Base-by-base conservation (phyloP, 2,888 invertebrate species). In the Alloscopus bannaensis region DNA sequence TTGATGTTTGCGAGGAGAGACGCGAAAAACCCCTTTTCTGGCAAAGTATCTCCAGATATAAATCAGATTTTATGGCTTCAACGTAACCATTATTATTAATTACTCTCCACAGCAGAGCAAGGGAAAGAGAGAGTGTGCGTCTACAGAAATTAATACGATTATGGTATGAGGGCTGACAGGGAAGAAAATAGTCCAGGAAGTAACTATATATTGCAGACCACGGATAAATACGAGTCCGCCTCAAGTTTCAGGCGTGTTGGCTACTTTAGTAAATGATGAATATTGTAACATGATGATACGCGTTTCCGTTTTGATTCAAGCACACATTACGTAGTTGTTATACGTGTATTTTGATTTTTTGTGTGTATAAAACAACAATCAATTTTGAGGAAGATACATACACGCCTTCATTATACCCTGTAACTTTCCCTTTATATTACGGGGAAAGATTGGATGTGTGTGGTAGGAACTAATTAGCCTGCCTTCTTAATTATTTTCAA, bases 401-500 rank as follows among this genome's bases (percentile, higher is more conserved):
- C 18, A 18, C 47, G 8, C 36, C 36, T 36, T 13, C 36, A 36
- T 47, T 47, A 47, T 18, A 47, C 18, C 47, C 18, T 24, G 45
- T 28, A 45, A 50, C 72, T 65, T 64, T 73, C 73, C 64, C 73
- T 66, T 59, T 64, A 45, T 55, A 59, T 62, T n/a, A 24, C 16
- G 13, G 40, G 29, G 18, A 60, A 47, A 28, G 59, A 59, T 52
- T 36, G 18, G 36, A 3, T 62, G 71, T 69, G 69, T 72, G 71
- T 55, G 80, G 80, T 70, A 75, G 36, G 4, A 18, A 57, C 77
- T 81, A 81, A 81, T 81, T 78, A 81, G 70, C 59, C 70, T 47
- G 57, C 70, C 78, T 71, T 65, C 72, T 78, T 81, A 70, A 81
- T 81, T 75, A 81, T 81, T 81, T 81, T 81, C 78, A 78, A 81